Evolutionary conservation across 2,113 vertebrate species (phyloP).

Genomic region (Atrichornis clamosus): DNA sequence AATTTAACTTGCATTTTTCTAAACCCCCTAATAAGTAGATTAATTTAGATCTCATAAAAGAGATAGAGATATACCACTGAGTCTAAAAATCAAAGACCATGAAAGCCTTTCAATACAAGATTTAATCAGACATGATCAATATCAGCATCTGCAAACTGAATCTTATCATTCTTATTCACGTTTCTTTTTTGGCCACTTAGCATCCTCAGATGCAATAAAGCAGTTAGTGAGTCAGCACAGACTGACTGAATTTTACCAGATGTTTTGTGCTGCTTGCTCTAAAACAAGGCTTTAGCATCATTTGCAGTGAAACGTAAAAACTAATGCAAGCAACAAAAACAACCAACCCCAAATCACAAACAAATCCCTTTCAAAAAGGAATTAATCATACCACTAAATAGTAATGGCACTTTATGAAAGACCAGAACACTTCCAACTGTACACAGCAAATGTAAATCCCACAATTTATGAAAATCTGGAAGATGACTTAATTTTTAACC

Average conservation of each 20-base stretch:
- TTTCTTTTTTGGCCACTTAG: conserved; percentile 56
- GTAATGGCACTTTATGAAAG: not conserved
- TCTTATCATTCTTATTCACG: conserved; percentile 54
- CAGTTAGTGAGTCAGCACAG: conserved; percentile 58
- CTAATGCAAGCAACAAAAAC: not conserved
- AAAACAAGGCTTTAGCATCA: not conserved
- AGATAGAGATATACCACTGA: conserved; percentile 44
- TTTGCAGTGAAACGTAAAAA: not conserved
- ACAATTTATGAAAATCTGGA: not conserved
- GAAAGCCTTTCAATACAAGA: conserved; percentile 65
- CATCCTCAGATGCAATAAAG: conserved; percentile 28
- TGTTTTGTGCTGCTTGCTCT: conserved; percentile 7
- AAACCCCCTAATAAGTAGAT: conserved; percentile 65
- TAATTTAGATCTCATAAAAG: conserved; percentile 65
- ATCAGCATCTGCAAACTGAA: conserved; percentile 64
- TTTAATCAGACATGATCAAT: conserved; percentile 66
- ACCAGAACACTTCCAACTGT: not conserved
- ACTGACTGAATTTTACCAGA: conserved; percentile 7
- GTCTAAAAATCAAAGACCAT: conserved; percentile 63
- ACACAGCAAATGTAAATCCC: not conserved
- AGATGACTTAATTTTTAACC: not conserved
- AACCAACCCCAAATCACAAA: not conserved
- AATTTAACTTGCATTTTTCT: conserved; percentile 65
- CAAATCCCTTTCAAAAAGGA: not conserved
- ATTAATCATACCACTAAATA: not conserved